Base-by-base conservation (phyloP, 2,113 vertebrate species). In the Tylochromis polylepis region DNA sequence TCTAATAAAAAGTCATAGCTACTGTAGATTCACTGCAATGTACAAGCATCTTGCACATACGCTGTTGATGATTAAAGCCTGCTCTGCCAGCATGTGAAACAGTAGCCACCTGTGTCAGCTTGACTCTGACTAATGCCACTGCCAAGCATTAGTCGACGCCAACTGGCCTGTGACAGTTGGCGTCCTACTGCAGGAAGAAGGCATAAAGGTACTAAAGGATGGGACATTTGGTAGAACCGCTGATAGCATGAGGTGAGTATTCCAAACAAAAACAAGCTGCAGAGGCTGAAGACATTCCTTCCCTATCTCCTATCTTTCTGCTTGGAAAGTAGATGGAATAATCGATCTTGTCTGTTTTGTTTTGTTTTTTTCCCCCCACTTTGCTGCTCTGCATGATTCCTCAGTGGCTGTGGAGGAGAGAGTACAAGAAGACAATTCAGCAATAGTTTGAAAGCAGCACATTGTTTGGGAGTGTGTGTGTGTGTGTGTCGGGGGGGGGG, bases 351-450 rank as follows among this genome's bases (percentile, higher is more conserved):
- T 59, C 6, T 77, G 6, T 79, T 91, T 65, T 65, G 38, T 65
- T 3, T 88, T 41, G 8, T 41, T 41, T 41, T 41, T 4, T 81
- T 55, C 86, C n/a, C n/a, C n/a, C n/a, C 34, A 85, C 79, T 89
- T 77, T 83, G 57, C 53, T 82, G n/a, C 80, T 49, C 83, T 62
- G 46, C 8, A 2, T 24, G 87, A 85, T 62, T 88, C 65, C 59
- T 91, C 56, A 2, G 20, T 12, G 72, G 55, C 75, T 14, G 72
- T 22, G 59, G 87, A 83, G 78, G 86, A 90, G 81, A 89, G 77
- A 85, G 86, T 34, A 93, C 92, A 95, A 94, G 85, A 91, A 91
- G 87, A 91, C 93, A 90, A 95, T 95, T 94, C 91, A 94, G 86
- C 46, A 14, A 75, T 4, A 87, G 57, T 87, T 90, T 94, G 90